Conservation (phyloP, 2,797 vertebrate genomes). For the Coendou prehensilis region DNA sequence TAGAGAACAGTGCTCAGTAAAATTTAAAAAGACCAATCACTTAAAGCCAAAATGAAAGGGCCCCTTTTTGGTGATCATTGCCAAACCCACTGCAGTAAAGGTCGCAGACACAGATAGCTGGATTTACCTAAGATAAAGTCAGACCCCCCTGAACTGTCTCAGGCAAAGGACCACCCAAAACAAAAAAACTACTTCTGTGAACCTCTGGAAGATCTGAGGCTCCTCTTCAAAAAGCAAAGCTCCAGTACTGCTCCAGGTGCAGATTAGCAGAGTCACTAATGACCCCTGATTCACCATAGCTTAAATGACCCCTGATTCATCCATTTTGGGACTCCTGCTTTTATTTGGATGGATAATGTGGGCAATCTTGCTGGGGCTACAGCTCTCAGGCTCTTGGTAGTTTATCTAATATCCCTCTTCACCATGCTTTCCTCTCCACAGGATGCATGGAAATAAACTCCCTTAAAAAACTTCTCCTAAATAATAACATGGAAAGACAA, state of each 20-base stretch:
- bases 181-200: neutral
- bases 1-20: neutral
- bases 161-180: neutral
- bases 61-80: neutral
- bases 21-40: neutral
- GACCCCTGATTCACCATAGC: neutral
- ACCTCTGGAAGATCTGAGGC: neutral
- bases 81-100: neutral
- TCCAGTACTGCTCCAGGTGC: neutral
- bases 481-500: neutral
- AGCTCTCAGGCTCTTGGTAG: neutral
- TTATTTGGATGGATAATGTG: neutral
- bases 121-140: neutral
- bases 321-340: neutral
- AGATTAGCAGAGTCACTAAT: neutral
- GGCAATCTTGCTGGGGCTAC: neutral
- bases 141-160: neutral
- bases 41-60: neutral
- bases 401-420: neutral
- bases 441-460: neutral
- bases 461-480: neutral
- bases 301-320: neutral
- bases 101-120: neutral
- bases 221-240: neutral
- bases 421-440: neutral